These are phyloP conservation scores for Istiophorus platypterus DNA, from an alignment of 2,113 vertebrate species.

Conservation along the genomic window DNA sequence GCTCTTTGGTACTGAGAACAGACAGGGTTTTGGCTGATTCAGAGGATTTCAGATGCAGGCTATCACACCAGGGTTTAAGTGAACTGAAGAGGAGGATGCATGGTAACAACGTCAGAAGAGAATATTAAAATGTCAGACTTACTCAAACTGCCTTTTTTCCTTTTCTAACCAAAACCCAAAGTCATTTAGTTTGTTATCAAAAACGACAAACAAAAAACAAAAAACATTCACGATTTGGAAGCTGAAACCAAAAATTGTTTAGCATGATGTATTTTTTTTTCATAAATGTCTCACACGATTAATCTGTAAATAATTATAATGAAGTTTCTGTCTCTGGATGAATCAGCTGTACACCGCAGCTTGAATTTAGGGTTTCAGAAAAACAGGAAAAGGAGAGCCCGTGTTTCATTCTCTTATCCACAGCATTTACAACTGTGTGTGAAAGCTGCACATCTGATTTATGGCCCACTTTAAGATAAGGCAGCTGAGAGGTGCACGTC, in stretches of 20 bases:
- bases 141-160: not conserved
- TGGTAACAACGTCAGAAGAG: not conserved
- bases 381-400: not conserved
- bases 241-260: not conserved
- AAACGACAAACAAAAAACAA: not conserved
- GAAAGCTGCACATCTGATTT: slow-evolving; percentile 10
- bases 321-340: not conserved
- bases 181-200: too few relatives aligned
- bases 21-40: not conserved
- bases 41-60: not conserved
- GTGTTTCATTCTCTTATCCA: not conserved
- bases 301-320: too few relatives aligned
- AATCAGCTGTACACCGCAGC: not conserved
- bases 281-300: too few relatives aligned
- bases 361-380: not conserved
- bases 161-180: too few relatives aligned
- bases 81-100: not conserved
- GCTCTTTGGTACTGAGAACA: too few relatives aligned
- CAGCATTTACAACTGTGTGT: not conserved
- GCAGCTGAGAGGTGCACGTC: not conserved
- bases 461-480: slow-evolving; percentile 5
- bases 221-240: not conserved
- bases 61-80: not conserved
- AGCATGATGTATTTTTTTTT: not conserved
- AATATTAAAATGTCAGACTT: not conserved